These are phyloP conservation scores for Drosophila navojoa DNA, from an alignment of 1,140 invertebrate genomes.

Conservation along the genomic window DNA sequence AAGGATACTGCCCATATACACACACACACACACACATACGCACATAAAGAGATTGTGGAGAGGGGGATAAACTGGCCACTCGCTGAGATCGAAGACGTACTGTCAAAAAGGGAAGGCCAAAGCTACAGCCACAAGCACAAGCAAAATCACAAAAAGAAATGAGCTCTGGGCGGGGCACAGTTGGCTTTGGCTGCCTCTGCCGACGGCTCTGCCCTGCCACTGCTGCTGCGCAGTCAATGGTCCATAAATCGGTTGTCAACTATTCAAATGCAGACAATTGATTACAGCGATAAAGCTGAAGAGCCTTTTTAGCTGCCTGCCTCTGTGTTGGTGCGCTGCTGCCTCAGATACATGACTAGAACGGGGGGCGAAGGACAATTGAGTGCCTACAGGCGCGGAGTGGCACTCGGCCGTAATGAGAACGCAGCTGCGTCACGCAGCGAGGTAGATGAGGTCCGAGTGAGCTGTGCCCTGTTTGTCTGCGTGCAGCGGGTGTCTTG, in stretches of 20 bases:
- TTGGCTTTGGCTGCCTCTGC: constrained; percentile 19
- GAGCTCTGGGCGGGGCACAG: constrained; percentile 46
- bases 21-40: constrained; percentile 39
- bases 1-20: constrained; percentile 72
- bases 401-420: constrained; percentile 63
- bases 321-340: constrained; percentile 9
- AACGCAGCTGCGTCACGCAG: constrained; percentile 64
- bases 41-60: constrained; percentile 6
- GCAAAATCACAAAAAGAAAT: constrained; percentile 77
- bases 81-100: constrained; percentile 31
- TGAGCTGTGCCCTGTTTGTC: not conserved
- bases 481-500: not conserved
- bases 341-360: constrained; percentile 10
- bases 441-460: constrained; percentile 40
- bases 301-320: constrained; percentile 61
- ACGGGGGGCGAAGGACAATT: not conserved
- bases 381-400: constrained; percentile 1
- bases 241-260: constrained; percentile 82
- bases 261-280: constrained; percentile 83
- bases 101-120: constrained; percentile 4
- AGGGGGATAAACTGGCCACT: constrained; percentile 6
- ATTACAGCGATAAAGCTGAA: constrained; percentile 82
- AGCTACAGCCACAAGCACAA: constrained; percentile 67
- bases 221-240: constrained; percentile 72
- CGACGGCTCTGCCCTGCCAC: constrained; percentile 22